Base-by-base conservation (phyloP, 2,113 vertebrate genomes). In the Bos javanicus region DNA sequence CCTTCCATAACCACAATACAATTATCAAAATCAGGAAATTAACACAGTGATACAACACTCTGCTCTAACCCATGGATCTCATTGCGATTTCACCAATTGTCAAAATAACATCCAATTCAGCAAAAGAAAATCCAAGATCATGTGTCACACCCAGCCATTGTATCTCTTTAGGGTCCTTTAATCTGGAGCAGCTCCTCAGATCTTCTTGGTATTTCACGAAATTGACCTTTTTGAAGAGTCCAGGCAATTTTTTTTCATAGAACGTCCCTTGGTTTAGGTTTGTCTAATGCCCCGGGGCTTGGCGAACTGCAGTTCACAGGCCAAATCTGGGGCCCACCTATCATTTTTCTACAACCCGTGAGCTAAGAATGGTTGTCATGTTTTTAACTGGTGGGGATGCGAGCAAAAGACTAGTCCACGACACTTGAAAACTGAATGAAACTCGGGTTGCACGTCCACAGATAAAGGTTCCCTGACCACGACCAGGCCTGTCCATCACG, bases 401-500 rank as follows among this genome's bases (percentile, higher is more conserved):
- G 62, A 62, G 57, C 36, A 43, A 76, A 86, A 62, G 82, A 62
- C 1, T 48, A 25, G 62, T 57, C 50, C 87, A 15, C 13, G 43
- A 82, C 7, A 13, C 9, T 1, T n/a, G 43, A 19, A 52, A 71
- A 81, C 30, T 16, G 52, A 84, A 19, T 11, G 19, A 10, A 59
- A 84, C 50, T 54, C 78, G 5, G 60, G 8, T 33, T 33, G 26
- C 8, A 11, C 1, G 25, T 52, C 50, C n/a, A 12, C 16, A 57
- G 54, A 3, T 54, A 26, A 52, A 19, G 84, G 46, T 48, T 13
- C 26, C 1, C 1, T 2, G 28, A 48, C 8, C 52, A 1, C 0
- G 4, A 15, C 39, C 17, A 1, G 2, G 0, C 67, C 48, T 17
- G 0, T 5, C 11, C 5, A 3, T 1, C 1, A 19, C 43, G 0